phyloP scores from a whole-genome alignment of 1,140 invertebrate genomes.

The Drosophila ambigua region DNA sequence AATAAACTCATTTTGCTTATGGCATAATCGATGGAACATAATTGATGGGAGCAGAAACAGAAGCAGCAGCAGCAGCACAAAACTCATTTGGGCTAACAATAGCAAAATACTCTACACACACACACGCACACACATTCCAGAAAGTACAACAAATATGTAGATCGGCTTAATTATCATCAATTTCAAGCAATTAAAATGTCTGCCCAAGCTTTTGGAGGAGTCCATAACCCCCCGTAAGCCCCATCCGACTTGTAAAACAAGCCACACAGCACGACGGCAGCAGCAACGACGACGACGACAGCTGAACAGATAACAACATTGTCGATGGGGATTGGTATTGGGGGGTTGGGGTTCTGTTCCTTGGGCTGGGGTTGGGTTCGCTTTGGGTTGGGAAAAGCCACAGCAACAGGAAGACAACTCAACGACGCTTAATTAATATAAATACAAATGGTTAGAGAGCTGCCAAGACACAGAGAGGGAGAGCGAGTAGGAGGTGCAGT shows the following conservation, averaged over 20 bases:
- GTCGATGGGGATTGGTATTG: constrained; percentile 42
- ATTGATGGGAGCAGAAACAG: background rate
- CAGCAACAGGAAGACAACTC: constrained; percentile 71
- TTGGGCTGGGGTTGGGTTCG: background rate
- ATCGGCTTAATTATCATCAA: constrained; percentile 81
- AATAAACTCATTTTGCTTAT: constrained; percentile 59
- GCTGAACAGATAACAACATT: constrained; percentile 74
- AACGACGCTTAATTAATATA: constrained; percentile 81
- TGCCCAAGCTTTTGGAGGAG: constrained; percentile 36
- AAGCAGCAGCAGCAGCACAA: constrained; percentile 1
- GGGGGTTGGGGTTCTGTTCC: background rate
- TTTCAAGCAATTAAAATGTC: constrained; percentile 80
- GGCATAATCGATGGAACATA: constrained; percentile 72
- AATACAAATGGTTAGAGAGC: constrained; percentile 64
- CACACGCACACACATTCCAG: constrained; percentile 28
- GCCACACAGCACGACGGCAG: constrained; percentile 34
- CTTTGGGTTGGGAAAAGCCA: background rate
- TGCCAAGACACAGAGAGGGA: background rate
- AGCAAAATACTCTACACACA: constrained; percentile 26
- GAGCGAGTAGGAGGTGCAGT: background rate
- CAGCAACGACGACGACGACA: constrained; percentile 67
- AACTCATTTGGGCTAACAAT: constrained; percentile 67
- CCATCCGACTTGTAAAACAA: constrained; percentile 72
- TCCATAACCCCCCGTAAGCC: constrained; percentile 57
- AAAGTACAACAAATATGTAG: constrained; percentile 75